Base-by-base conservation (phyloP, 2,113 vertebrate species). In the Trichomycterus rosablanca region DNA sequence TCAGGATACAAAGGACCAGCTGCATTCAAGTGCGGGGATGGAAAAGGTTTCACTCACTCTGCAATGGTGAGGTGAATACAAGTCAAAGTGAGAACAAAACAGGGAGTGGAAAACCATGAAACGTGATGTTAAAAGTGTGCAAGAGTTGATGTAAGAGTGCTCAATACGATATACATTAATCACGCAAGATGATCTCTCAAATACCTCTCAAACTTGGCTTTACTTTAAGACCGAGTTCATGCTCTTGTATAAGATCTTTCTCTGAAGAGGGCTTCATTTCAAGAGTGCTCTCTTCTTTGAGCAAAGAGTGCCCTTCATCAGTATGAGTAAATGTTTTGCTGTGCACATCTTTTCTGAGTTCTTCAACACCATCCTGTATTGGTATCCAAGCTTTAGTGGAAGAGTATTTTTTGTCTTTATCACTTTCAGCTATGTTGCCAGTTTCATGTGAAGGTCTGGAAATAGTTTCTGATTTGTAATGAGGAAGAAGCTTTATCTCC, bases 131-230 rank as follows among this genome's bases (percentile, higher is more conserved):
- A 54, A 45, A 16, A 46, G 30, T 48, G 52, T n/a, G n/a, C 40
- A 35, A 35, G 51, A 63, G 50, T 22, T 52, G 28, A 28, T 46
- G 28, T 39, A 64, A 55, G 51, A 56, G 40, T 39, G 53, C 6
- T 39, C n/a, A 24, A 39, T 28, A 20, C 42, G 26, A 14, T n/a
- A n/a, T n/a, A n/a, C n/a, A n/a, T n/a, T 0, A 46, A 55, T 7
- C 28, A 55, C 61, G n/a, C 61, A 55, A 64, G 40, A 64, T 7
- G 24, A 11, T 28, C 14, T 32, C 44, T 48, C 16, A 2, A 22
- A 46, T 55, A 64, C 51, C 62, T 63, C 20, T 63, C 28, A 44
- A 37, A 19, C n/a, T 48, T n/a, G n/a, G n/a, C 19, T 28, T 1
- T 37, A 30, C 23, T 19, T 28, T 28, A 55, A 46, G 61, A 24